Percentiles rank a stretch among this genome's conserved stretches.
phyloP scores from a whole-genome alignment of 2,888 invertebrate species.

The Pelosia muscerda region DNA sequence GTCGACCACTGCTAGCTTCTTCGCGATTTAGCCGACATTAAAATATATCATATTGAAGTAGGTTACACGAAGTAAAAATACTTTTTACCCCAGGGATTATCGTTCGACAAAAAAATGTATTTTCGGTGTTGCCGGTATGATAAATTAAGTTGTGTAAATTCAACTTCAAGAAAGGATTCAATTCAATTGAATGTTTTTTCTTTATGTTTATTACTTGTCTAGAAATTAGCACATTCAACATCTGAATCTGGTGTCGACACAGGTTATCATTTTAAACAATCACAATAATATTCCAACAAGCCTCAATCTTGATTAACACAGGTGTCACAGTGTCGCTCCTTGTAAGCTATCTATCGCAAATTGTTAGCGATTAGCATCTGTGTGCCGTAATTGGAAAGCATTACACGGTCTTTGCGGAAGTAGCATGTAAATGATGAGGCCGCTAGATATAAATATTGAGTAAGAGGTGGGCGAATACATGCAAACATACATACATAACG shows the following conservation, averaged over 20 bases:
- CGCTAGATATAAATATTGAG: background rate
- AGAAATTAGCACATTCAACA: background rate
- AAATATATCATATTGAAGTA: no score
- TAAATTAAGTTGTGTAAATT: no score
- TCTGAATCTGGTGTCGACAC: background rate
- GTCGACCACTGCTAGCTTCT: no score
- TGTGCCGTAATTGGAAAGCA: slow-evolving; percentile 27
- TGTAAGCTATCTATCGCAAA: slow-evolving; percentile 22
- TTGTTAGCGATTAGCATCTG: slow-evolving; percentile 20
- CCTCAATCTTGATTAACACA: slow-evolving; percentile 1
- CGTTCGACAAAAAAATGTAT: no score
- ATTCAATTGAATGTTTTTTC: no score
- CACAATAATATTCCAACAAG: background rate
- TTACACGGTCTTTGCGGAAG: slow-evolving; percentile 20
- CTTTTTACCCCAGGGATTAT: no score
- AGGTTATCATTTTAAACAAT: background rate
- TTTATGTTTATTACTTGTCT: background rate
- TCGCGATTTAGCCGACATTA: no score
- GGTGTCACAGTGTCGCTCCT: slow-evolving; percentile 7
- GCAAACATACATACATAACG: background rate
- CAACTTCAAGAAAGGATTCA: no score
- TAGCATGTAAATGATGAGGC: slow-evolving; percentile 22
- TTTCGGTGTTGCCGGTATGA: no score
- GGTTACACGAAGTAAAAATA: no score
- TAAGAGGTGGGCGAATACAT: background rate